phyloP scores from a whole-genome alignment of 2,113 vertebrate species.

The Abramis brama region DNA sequence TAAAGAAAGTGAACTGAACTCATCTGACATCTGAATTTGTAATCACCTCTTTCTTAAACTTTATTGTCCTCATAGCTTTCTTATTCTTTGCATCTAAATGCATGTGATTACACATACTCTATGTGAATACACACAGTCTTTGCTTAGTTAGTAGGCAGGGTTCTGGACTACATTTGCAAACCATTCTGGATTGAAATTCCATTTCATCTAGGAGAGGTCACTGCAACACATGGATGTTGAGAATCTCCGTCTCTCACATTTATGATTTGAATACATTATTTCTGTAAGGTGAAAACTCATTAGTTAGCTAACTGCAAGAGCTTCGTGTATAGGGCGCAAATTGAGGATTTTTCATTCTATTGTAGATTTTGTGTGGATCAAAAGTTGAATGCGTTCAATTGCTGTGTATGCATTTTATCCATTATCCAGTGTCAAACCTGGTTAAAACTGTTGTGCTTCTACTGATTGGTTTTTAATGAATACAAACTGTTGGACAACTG shows the following conservation, averaged over 20 bases:
- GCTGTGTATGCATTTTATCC: not conserved
- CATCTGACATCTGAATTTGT: not conserved
- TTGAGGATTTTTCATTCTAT: not conserved
- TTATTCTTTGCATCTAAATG: not conserved
- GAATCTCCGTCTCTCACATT: not conserved
- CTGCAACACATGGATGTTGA: slow-evolving; percentile 12
- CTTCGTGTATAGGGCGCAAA: not conserved
- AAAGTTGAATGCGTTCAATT: not conserved
- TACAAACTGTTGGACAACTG: slow-evolving; percentile 2
- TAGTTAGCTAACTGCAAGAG: not conserved
- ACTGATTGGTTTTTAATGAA: not conserved
- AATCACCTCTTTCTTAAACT: not conserved
- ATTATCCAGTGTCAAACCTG: not conserved
- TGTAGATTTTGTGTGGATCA: not conserved
- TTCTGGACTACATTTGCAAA: slow-evolving; percentile 9
- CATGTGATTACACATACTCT: not conserved
- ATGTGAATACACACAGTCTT: not conserved
- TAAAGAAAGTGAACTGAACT: not conserved
- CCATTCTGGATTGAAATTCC: not conserved
- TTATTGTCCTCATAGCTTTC: not conserved
- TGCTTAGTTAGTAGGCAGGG: not conserved
- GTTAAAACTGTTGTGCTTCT: not conserved
- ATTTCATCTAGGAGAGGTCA: slow-evolving; percentile 2
- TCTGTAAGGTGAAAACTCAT: slow-evolving; percentile 4
- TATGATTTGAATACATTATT: slow-evolving; percentile 24